Evolutionary conservation across 2,113 vertebrate genomes (phyloP), one percentile per base, ranked within the genome.

Genomic region (Eretmodus cyanostictus): DNA sequence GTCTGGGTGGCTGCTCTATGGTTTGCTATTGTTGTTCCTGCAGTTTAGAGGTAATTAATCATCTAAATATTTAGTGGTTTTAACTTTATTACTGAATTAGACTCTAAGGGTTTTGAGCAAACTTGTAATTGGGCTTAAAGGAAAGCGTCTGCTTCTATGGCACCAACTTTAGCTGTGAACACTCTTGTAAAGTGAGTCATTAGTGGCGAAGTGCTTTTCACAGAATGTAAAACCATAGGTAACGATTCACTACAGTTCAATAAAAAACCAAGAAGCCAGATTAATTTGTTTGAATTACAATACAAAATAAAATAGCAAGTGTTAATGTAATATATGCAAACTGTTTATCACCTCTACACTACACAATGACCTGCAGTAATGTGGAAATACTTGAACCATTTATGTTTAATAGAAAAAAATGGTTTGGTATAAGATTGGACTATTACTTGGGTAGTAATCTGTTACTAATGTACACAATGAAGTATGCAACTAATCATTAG

Each of bases 41-140:
- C 82, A 87, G 83, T 89, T 92, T 89, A 92, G 82, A 59, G 34
- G 85, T 87, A 91, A 94, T 94, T 92, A 91, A 92, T 95, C 90
- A 91, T 89, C 29, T 86, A 71, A 89, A 91, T 93, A 92, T 87
- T 47, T 31, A 47, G 29, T 68, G 47, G 24, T 73, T 79, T 83
- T 78, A 63, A 49, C 57, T 80, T 8, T 68, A 80, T 12, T 31
- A n/a, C 57, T 82, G 22, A 87, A 85, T 86, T 29, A 27, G 68
- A 29, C 68, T 89, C 84, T 71, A 29, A 86, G 76, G 86, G 63
- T 81, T 86, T 84, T 22, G 38, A 73, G 73, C 55, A 91, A 87
- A 87, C 79, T 76, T 83, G 76, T 90, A 94, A 92, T 92, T 95
- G 87, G 91, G 73, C 82, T 93, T 89, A 31, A 82, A 89, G 91